Evolutionary conservation across 2,113 vertebrate species (phyloP), one percentile per base, ranked within the genome.

Genomic region (Takifugu flavidus): DNA sequence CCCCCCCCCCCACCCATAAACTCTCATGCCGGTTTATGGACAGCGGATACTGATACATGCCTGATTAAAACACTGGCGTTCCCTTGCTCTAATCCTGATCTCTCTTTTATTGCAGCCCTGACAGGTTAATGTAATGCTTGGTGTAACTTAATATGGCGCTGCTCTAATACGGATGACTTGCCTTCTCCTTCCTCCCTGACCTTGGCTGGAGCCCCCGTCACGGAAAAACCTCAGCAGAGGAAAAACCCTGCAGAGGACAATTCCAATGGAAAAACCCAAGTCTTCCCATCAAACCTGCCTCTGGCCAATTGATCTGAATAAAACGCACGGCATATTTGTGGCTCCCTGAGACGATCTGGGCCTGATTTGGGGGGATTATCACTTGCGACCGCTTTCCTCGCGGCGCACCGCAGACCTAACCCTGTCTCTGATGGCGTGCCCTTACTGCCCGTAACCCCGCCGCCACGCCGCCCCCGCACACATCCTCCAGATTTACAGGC

Each of bases 401-500:
- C 11, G 34, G 43, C 28, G 74, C 71, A 62, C 67, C 61, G 58
- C 52, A 54, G 74, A 78, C 20, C 20, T 20, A 20, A 20, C 20
- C 20, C 20, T 79, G 75, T 72, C 72, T 86, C 77, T 71, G 69
- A 85, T 78, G 74, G 71, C 74, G 59, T 74, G 74, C 75, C 89
- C 90, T 83, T 29, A 82, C 84, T 65, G 53, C 84, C 88, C 81
- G 83, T 88, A 88, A 86, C 89, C 91, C 90, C 88, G 90, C 77
- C 87, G 83, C 85, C 44, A 10, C 47, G 89, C 88, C 78, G 87
- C 82, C 82, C 80, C 82, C 88, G 58, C 64, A 62, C 63, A 42
- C 72, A 71, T 91, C 89, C 90, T 92, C 94, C 91, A 95, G 93
- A 96, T 95, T 95, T 95, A 95, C 92, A 91, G 84, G 91, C 92